These are phyloP conservation scores for Origma solitaria DNA, from an alignment of 2,113 vertebrate species.

Conservation along the genomic window DNA sequence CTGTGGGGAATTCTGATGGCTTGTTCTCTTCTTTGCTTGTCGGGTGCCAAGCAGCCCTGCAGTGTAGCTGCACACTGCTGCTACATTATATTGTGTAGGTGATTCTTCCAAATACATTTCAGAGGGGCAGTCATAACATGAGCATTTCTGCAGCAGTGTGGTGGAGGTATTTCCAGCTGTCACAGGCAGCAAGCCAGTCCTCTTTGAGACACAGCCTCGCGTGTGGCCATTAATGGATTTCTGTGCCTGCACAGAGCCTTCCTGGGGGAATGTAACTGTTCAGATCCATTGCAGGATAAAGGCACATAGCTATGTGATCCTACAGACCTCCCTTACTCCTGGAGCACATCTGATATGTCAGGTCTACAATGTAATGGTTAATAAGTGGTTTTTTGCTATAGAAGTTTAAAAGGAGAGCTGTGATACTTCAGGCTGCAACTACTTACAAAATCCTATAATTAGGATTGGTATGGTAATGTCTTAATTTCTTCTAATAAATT, in stretches of 20 bases:
- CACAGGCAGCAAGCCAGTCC: not conserved
- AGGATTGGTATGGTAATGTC: not conserved
- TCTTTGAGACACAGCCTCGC: not conserved
- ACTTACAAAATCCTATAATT: not conserved
- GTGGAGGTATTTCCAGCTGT: not conserved
- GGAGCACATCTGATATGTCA: not conserved
- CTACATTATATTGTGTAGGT: not conserved
- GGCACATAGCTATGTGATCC: accelerated
- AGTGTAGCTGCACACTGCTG: not conserved
- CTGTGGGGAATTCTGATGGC: not conserved
- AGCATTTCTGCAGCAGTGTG: not conserved
- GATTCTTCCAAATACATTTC: not conserved
- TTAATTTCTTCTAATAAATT: constrained; percentile 24
- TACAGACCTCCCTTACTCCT: not conserved
- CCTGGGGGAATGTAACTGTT: not conserved
- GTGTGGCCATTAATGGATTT: not conserved
- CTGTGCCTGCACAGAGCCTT: not conserved
- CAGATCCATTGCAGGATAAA: not conserved
- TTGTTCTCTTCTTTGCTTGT: not conserved
- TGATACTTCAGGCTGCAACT: not conserved
- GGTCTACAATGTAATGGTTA: not conserved
- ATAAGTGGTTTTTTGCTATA: not conserved
- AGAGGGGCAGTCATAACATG: not conserved
- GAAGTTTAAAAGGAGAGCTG: not conserved
- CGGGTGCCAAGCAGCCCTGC: not conserved